Percentiles rank a stretch among this genome's conserved stretches.
Evolutionary conservation across 2,797 vertebrate genomes (phyloP).

Genomic region (Spea hammondii): DNA sequence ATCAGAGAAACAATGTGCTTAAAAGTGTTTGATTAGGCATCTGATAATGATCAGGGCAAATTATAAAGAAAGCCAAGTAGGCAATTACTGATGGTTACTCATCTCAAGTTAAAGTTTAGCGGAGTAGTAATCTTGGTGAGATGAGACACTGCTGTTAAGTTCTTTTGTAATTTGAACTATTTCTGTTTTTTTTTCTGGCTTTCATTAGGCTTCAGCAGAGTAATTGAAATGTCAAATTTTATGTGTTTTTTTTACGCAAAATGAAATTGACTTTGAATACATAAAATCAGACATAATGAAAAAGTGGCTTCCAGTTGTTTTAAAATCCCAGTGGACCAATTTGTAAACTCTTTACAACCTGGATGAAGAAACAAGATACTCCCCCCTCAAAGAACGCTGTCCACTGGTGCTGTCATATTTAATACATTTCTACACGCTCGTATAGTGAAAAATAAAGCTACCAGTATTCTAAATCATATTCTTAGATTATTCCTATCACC

Average conservation of each 20-base stretch:
- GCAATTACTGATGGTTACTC: not conserved
- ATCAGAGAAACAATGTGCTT: conserved; percentile 8
- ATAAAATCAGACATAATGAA: not conserved
- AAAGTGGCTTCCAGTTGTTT: conserved; percentile 1
- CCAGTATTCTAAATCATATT: no score
- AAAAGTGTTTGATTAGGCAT: conserved; percentile 4
- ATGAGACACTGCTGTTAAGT: conserved; percentile 9
- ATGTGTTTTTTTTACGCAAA: not conserved
- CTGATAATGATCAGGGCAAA: conserved; percentile 11
- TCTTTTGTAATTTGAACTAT: conserved; percentile 50
- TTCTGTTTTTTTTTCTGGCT: conserved; percentile 55
- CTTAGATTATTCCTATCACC: no score
- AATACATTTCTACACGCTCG: no score
- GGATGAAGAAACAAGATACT: no score
- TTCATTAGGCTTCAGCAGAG: conserved; percentile 11
- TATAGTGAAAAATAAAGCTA: no score
- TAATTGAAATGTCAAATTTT: conserved; percentile 3
- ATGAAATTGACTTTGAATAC: not conserved
- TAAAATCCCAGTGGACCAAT: not conserved
- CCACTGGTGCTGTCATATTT: no score
- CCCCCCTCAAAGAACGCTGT: no score
- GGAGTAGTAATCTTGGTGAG: not conserved
- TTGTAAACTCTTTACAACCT: no score
- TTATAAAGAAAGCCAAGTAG: not conserved
- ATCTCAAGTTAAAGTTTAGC: conserved; percentile 5